Evolutionary conservation across 2,113 vertebrate species (phyloP), one percentile per base, ranked within the genome.

Genomic region (Columba livia): DNA sequence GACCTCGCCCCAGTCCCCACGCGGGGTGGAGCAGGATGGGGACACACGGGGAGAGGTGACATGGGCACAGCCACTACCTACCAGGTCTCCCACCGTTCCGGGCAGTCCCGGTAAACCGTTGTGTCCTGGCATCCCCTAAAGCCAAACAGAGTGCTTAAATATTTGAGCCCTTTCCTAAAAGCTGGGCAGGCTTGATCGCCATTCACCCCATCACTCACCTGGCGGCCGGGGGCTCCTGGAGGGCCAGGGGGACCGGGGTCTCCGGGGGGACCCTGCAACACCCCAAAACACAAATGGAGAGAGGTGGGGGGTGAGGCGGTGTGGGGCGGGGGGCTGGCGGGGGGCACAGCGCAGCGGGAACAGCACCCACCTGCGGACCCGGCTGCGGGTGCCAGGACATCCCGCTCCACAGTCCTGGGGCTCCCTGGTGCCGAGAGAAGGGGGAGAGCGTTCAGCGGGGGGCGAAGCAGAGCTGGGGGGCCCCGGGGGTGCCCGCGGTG

Each of bases 101-200:
- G 99, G 98, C 96, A 98, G 97, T 91, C 99, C 99, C 13, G 99
- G 99, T 97, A 98, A 90, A 87, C 99, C 99, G 38, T 99, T 99
- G 95, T 98, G 98, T 96, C 99, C 99, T 78, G 99, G 99, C 93
- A 98, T 96, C 97, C 99, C 99, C 99, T 99, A 98, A 96, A 81
- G 81, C 57, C 95, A 94, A 98, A 97, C 82, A 98, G 97, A 94
- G 97, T 98, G 91, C 94, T 97, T 97, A 96, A 97, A 96, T 5
- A 4, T 14, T 47, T 16, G 24, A 44, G 15, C 24, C 57, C 24
- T 6, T 23, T 8, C 14, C 51, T 7, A 13, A 26, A 24, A 61
- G 28, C 10, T 31, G 51, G 81, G 56, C 20, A 15, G 77, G 26
- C 7, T 7, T 0, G 0, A 5, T 4, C 38, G 65, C 3, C 1